Conservation (phyloP, 2,888 invertebrate genomes). For the Baccha elongata region DNA sequence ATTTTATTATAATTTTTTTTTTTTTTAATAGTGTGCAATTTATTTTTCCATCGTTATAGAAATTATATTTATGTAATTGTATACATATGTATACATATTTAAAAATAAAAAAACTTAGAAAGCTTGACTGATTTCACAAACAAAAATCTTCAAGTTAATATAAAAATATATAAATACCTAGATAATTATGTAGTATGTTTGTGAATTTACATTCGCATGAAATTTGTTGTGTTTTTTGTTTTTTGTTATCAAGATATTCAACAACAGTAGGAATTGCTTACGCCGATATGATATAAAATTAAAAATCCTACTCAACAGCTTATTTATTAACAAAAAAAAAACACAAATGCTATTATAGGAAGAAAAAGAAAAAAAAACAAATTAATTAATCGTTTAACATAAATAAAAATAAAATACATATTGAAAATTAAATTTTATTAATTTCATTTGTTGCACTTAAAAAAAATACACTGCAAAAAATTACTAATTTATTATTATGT, state of each 20-base stretch:
- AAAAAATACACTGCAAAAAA: conserved; percentile 34
- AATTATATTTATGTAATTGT: conserved; percentile 11
- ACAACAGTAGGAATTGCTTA: conserved; percentile 53
- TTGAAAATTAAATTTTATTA: conserved; percentile 28
- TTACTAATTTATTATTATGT: conserved; percentile 44
- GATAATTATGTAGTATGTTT: conserved; percentile 66
- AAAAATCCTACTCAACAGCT: conserved; percentile 52
- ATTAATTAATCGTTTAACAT: conserved; percentile 61
- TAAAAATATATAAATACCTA: conserved; percentile 22
- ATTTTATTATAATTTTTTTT: too few species aligned
- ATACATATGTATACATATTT: conserved; percentile 12
- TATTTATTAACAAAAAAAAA: conserved; percentile 42
- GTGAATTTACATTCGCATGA: conserved; percentile 49
- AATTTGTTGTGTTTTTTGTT: conserved; percentile 58
- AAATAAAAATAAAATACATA: conserved; percentile 24
- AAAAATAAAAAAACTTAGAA: conserved; percentile 29
- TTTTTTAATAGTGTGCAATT: conserved; percentile 39
- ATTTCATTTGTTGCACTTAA: conserved; percentile 67
- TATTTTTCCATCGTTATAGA: conserved; percentile 35
- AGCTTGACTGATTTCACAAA: conserved; percentile 30
- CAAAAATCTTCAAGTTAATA: conserved; percentile 14
- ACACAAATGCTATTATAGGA: conserved; percentile 35
- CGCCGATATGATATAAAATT: conserved; percentile 30
- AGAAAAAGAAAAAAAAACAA: conserved; percentile 22
- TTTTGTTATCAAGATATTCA: conserved; percentile 32